Percentiles rank a stretch among this genome's conserved stretches.
Evolutionary conservation across 2,888 invertebrate species (phyloP).

Genomic region (Clitarchus hookeri): DNA sequence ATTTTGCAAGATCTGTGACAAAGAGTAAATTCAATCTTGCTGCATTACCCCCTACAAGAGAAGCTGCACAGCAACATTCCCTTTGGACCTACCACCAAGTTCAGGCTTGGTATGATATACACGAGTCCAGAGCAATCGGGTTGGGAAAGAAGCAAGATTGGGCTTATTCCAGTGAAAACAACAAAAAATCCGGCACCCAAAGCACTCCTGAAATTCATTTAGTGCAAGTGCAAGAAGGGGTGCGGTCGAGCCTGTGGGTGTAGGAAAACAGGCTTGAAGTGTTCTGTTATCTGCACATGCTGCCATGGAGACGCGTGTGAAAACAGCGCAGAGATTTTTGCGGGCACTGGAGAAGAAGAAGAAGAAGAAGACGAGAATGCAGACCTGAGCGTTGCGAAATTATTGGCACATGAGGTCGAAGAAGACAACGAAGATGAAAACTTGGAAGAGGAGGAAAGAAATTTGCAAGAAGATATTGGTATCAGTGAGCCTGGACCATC

Average conservation of each 20-base stretch:
- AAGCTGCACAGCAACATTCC: slow-evolving; percentile 43
- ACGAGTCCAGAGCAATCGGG: no score
- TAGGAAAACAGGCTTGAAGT: slow-evolving; percentile 34
- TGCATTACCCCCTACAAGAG: slow-evolving; percentile 33
- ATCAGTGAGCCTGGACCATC: slow-evolving; percentile 37
- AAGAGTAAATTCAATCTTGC: no score
- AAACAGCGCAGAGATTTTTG: no score
- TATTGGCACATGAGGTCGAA: slow-evolving; percentile 37
- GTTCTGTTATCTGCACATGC: slow-evolving; percentile 28
- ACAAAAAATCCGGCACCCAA: slow-evolving; percentile 21
- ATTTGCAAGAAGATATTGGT: slow-evolving; percentile 37
- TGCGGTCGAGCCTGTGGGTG: slow-evolving; percentile 33
- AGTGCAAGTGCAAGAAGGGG: slow-evolving; percentile 4
- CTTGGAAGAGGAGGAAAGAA: not conserved
- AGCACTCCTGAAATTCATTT: slow-evolving; percentile 39
- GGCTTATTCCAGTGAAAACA: no score
- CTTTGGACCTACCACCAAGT: slow-evolving; percentile 43
- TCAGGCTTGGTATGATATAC: no score
- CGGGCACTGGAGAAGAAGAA: slow-evolving; percentile 43
- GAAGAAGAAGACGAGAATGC: slow-evolving; percentile 46
- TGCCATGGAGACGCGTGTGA: no score
- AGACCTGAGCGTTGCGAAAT: slow-evolving; percentile 42
- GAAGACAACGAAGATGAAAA: slow-evolving; percentile 27
- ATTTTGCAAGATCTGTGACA: no score
- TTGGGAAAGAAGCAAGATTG: no score